Percentiles rank a stretch among this genome's conserved stretches.
Evolutionary conservation across 2,797 vertebrate species (phyloP).

Genomic region (Borostomias antarcticus): DNA sequence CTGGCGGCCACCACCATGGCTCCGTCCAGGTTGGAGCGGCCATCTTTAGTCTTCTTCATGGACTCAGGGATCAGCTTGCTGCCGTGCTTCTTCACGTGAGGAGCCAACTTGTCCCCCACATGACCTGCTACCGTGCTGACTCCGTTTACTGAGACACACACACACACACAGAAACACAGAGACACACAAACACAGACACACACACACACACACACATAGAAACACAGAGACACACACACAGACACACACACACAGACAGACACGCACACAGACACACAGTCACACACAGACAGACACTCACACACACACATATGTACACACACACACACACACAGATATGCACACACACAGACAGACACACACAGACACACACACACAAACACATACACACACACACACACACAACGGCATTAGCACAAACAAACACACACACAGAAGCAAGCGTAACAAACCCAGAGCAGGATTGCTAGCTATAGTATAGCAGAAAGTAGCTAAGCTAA

Average conservation of each 20-base stretch:
- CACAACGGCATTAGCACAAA: neutral
- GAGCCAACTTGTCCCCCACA: slow-evolving; percentile 88
- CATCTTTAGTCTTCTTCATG: slow-evolving; percentile 86
- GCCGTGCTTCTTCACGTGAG: slow-evolving; percentile 92
- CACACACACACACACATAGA: neutral
- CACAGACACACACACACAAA: neutral
- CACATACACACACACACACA: neutral
- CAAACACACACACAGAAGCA: too few relatives aligned
- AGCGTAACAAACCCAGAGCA: too few relatives aligned
- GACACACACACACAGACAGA: neutral
- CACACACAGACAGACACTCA: neutral
- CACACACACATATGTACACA: neutral
- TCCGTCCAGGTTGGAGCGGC: slow-evolving; percentile 84
- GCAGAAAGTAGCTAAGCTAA: too few relatives aligned
- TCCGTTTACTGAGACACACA: slow-evolving; percentile 81
- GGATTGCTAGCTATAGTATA: too few relatives aligned
- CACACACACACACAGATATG: neutral
- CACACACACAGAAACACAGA: neutral
- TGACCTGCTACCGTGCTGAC: slow-evolving; percentile 85
- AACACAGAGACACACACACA: neutral
- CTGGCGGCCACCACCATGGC: slow-evolving; percentile 89
- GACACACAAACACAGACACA: slow-evolving; percentile 3
- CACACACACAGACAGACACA: neutral
- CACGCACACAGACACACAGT: neutral
- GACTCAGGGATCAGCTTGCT: slow-evolving; percentile 92